Evolutionary conservation across 2,113 vertebrate species (phyloP).

Genomic region (Phycodurus eques): DNA sequence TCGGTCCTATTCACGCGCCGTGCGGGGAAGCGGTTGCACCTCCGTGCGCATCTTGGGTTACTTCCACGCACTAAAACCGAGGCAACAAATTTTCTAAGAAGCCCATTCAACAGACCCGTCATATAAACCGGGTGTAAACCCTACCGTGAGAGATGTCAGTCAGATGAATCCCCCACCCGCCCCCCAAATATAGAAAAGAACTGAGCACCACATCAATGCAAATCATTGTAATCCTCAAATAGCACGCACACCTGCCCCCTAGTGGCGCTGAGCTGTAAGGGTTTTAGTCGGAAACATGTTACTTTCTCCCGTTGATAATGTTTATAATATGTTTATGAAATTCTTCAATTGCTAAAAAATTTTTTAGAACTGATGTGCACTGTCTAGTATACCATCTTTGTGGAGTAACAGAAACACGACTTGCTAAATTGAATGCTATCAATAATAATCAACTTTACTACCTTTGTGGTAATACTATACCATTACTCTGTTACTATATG

Average conservation of each 20-base stretch:
- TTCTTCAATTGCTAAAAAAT: neutral
- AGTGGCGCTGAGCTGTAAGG: neutral
- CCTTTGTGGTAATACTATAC: too few relatives aligned
- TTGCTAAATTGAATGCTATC: too few relatives aligned
- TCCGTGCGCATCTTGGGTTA: neutral
- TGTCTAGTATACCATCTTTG: too few relatives aligned
- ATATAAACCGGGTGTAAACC: neutral
- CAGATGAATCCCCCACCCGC: neutral
- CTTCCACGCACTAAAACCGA: neutral
- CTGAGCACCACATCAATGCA: neutral
- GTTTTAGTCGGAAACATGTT: neutral
- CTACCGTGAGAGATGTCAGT: neutral
- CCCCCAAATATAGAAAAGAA: neutral
- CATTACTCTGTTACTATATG: too few relatives aligned
- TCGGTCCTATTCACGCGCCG: neutral
- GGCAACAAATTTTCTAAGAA: neutral
- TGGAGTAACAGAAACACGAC: too few relatives aligned
- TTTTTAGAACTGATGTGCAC: too few relatives aligned
- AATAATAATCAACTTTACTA: too few relatives aligned
- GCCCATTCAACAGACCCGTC: neutral
- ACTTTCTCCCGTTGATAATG: neutral
- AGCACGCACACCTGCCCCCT: neutral
- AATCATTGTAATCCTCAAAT: neutral
- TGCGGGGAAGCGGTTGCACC: neutral
- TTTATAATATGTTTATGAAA: neutral